Evolutionary conservation across 2,113 vertebrate species (phyloP), one percentile per base, ranked within the genome.

Genomic region (Pardalotus punctatus): DNA sequence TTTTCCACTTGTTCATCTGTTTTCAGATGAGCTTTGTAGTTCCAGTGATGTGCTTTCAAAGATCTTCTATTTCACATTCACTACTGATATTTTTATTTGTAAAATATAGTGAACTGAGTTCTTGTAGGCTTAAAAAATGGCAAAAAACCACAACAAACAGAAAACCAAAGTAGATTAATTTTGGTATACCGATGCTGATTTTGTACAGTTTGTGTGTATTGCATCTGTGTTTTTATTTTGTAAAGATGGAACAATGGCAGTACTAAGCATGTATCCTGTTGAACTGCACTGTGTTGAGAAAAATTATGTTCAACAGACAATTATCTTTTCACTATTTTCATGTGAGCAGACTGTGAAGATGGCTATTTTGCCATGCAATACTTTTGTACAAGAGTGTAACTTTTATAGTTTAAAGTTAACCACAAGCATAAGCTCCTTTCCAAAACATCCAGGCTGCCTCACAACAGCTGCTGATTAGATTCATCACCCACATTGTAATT

Each of bases 121-220:
- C 50, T 96, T 91, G 47, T 61, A 62, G 91, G 70, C 96, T 94
- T 95, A 85, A 95, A 94, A 96, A 86, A 54, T 28, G 40, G 51
- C 73, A 73, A 77, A 91, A 87, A 57, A 7, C 0, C 11, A 31
- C 71, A 88, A 90, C 33, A 38, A 86, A 88, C 74, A 27, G 95
- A 94, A 97, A 97, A 98, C 97, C 96, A 97, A 97, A 98, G 96
- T 94, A 91, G 96, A 92, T 70, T 74, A 48, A 93, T 94, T 97
- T 92, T 97, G 96, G 97, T 92, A 80, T 96, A 81, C 90, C 76
- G 65, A 80, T 96, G 94, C 93, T 96, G 96, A 96, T 97, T 97
- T 97, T 97, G 97, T 97, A 96, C 97, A 96, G 97, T 95, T 90
- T 95, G 56, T 95, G 90, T 83, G 91, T 93, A 86, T 92, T 2